Base-by-base conservation (phyloP, 2,888 invertebrate species). In the Drosophila merina region DNA sequence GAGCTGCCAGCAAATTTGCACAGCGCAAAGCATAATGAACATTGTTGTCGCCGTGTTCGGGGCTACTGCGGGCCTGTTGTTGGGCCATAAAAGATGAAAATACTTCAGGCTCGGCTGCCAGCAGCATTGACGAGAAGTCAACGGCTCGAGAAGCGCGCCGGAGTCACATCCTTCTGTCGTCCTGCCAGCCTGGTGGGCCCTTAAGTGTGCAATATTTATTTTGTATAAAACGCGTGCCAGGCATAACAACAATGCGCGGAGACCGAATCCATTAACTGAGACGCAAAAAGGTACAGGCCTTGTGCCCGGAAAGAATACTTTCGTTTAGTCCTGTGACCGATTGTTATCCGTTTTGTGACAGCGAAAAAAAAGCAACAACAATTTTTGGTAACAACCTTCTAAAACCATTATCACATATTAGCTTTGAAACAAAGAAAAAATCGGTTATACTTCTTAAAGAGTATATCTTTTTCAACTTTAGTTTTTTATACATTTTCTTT, bases 191-290 rank as follows among this genome's bases (percentile, higher is more conserved):
- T 50, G 62, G 47, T 57, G 70, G 62, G 75, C 79, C 79, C 71
- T 85, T 77, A 84, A 84, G 86, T 84, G 86, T 84, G 84, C 88
- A 84, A 84, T 87, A 84, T 84, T 84, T 84, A 87, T 84, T 81
- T 79, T 75, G 85, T 85, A 81, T 82, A 76, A 82, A 85, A 76
- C 83, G 79, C 77, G 88, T 82, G 87, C 83, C 68, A 62, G 68
- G 57, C 75, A 87, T 79, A 70, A 79, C 73, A 78, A 70, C 57
- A 49, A 28, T 28, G 63, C 42, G 47, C 26, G 14, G 42, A 14
- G 26, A 50, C 51, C 48, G 44, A 75, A 76, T 76, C 83, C 79
- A 84, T 84, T 82, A 87, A 82, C 78, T 70, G 84, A 74, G 71
- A 58, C 58, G 67, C 54, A 80, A 74, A 73, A 76, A 72, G 56